Conservation (phyloP, 1,140 invertebrate genomes). For the Plutomurus gul region DNA sequence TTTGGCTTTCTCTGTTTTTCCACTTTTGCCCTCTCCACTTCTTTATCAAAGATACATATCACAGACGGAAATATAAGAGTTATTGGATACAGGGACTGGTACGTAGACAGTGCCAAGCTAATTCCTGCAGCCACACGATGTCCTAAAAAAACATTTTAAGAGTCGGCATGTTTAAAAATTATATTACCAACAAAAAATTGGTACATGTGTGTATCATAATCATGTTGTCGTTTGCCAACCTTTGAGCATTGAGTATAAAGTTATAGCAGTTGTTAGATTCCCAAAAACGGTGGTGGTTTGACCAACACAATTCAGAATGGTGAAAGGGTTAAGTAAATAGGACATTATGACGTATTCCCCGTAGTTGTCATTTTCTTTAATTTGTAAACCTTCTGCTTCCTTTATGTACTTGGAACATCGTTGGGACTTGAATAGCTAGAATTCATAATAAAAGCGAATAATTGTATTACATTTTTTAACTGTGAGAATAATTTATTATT, state of each 20-base stretch:
- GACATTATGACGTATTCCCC: constrained; percentile 73
- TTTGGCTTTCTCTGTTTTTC: constrained; percentile 43
- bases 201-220: background rate
- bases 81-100: constrained; percentile 85
- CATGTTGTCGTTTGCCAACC: too few relatives aligned
- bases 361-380: constrained; percentile 63
- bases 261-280: constrained; percentile 77
- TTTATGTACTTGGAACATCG: constrained; percentile 42
- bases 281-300: constrained; percentile 87
- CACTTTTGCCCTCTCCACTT: constrained; percentile 51
- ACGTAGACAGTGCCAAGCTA: constrained; percentile 73
- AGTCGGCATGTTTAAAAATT: too few relatives aligned
- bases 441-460: constrained; percentile 43
- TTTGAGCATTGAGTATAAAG: constrained; percentile 71
- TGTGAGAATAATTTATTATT: background rate
- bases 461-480: background rate
- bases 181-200: background rate
- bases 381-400: constrained; percentile 62
- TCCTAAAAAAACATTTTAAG: constrained; percentile 56
- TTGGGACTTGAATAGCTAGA: constrained; percentile 46
- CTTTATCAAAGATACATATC: constrained; percentile 61
- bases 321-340: constrained; percentile 92
- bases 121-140: constrained; percentile 63
- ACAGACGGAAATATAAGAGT: constrained; percentile 79
- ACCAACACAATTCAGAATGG: constrained; percentile 85